Evolutionary conservation across 2,888 invertebrate genomes (phyloP).

Genomic region (Coelinius sp.): DNA sequence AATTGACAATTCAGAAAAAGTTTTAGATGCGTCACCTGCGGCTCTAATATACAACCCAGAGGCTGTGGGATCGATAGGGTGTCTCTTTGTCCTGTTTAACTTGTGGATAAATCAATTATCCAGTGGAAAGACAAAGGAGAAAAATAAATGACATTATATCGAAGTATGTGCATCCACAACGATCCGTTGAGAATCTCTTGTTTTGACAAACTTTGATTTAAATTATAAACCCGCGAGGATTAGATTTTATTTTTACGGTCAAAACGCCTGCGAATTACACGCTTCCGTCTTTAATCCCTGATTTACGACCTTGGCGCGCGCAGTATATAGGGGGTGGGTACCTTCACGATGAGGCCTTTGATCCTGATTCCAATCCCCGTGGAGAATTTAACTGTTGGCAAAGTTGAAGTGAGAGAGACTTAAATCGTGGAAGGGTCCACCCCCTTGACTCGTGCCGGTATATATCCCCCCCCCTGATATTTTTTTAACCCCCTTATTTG

Average conservation of each 20-base stretch:
- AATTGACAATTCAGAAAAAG: conserved; percentile 54
- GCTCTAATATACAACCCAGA: conserved; percentile 14
- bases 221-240: conserved; percentile 65
- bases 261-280: conserved; percentile 66
- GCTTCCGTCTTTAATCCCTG: conserved; percentile 65
- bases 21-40: conserved; percentile 52
- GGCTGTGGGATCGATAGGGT: conserved; percentile 3
- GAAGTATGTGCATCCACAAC: conserved; percentile 12
- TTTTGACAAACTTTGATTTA: conserved; percentile 67
- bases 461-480: conserved; percentile 33
- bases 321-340: conserved; percentile 24
- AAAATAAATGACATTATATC: too few species aligned
- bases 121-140: not conserved
- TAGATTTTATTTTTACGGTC: conserved; percentile 62
- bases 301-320: conserved; percentile 59
- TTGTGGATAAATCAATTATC: conserved; percentile 16
- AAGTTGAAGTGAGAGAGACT: conserved; percentile 39
- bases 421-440: conserved; percentile 42
- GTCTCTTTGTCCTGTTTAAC: not conserved
- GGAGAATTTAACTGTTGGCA: conserved; percentile 62
- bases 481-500: not conserved
- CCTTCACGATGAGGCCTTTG: conserved; percentile 16
- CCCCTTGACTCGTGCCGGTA: conserved; percentile 57
- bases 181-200: conserved; percentile 65
- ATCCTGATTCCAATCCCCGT: conserved; percentile 63